A percentile compares a stretch with the other conserved stretches of the same genome.
These are phyloP conservation scores for Salvelinus fontinalis DNA, from an alignment of 2,113 vertebrate species.

Conservation along the genomic window DNA sequence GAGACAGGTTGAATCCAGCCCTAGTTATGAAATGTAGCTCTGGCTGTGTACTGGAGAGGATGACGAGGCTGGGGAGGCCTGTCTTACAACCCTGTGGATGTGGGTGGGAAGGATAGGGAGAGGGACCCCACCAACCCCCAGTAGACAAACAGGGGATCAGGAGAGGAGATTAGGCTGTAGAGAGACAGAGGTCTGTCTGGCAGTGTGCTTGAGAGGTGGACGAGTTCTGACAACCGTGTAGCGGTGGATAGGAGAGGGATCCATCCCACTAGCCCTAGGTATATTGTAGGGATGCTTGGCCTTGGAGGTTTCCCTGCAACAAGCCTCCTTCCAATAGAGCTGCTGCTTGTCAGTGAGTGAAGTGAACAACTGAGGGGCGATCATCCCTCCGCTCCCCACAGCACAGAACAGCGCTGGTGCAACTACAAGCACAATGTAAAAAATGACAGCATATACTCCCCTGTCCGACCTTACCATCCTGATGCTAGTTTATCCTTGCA, in stretches of 20 bases:
- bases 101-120: background rate
- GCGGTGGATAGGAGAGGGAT: background rate
- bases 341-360: constrained; percentile 12
- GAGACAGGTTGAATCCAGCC: too few species aligned
- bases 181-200: background rate
- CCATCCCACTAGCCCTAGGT: background rate
- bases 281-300: background rate
- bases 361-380: background rate
- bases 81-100: background rate
- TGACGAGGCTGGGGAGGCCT: background rate
- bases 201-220: background rate
- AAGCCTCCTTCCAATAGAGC: constrained; percentile 7
- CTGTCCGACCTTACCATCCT: background rate
- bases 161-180: background rate
- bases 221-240: background rate
- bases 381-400: too few species aligned
- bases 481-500: background rate
- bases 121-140: too few species aligned
- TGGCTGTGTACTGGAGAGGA: background rate
- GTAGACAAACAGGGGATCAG: background rate
- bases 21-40: too few species aligned
- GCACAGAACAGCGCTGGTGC: background rate
- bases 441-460: background rate
- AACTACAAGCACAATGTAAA: background rate
- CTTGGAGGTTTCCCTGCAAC: background rate